Conservation (phyloP, 30 jellyfish, hydroid and myxozoan species). For the Aurelia aurita complex sp. Pacific region DNA sequence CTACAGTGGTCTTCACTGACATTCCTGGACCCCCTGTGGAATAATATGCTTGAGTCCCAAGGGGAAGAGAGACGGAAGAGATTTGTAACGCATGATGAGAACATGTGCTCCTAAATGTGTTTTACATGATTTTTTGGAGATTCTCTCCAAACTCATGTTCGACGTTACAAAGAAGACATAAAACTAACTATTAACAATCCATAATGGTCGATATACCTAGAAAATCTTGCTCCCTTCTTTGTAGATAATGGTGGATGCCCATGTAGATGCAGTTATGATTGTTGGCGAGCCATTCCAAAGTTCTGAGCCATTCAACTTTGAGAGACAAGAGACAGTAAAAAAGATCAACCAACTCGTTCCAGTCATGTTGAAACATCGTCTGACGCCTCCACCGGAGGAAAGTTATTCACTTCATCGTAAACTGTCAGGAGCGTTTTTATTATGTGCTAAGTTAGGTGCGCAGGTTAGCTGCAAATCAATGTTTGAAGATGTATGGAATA, state of each 20-base stretch:
- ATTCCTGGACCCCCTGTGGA: too few species aligned
- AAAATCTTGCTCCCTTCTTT: background rate
- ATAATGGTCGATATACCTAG: too few species aligned
- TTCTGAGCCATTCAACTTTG: slow-evolving; percentile 82
- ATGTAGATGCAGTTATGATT: slow-evolving; percentile 98
- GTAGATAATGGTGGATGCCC: slow-evolving; percentile 91
- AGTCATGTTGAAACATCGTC: slow-evolving; percentile 88
- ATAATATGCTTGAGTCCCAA: too few species aligned
- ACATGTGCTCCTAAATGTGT: too few species aligned
- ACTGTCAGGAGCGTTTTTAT: slow-evolving; percentile 95
- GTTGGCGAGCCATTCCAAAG: slow-evolving; percentile 90
- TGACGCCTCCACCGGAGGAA: slow-evolving; percentile 99
- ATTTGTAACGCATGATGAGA: too few species aligned
- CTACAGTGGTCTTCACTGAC: too few species aligned
- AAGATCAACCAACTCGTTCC: slow-evolving; percentile 86
- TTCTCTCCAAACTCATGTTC: too few species aligned
- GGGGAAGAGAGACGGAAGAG: too few species aligned
- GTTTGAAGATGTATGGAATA: slow-evolving; percentile 78
- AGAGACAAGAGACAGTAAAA: slow-evolving; percentile 68
- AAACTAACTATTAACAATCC: too few species aligned
- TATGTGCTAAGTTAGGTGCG: slow-evolving; percentile 92
- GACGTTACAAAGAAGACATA: too few species aligned
- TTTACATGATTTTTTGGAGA: too few species aligned
- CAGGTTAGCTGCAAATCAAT: slow-evolving; percentile 76
- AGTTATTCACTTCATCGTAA: slow-evolving; percentile 96